Percentiles rank a stretch among this genome's conserved stretches.
These are phyloP conservation scores for Hyperoplus lanceolatus DNA, from an alignment of 2,797 vertebrate genomes.

Conservation along the genomic window DNA sequence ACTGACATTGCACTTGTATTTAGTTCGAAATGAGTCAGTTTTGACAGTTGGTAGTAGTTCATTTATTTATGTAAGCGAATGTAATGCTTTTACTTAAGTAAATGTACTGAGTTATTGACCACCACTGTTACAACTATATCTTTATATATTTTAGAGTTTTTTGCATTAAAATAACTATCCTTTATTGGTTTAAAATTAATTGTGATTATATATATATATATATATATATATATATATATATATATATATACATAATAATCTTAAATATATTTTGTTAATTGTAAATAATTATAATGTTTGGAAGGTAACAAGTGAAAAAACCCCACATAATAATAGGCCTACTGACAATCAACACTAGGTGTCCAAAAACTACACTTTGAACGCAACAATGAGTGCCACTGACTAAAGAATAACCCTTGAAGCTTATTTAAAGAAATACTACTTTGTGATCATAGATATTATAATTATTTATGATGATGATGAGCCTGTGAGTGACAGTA, in stretches of 20 bases:
- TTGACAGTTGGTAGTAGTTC: too few relatives aligned
- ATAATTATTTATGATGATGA: neutral
- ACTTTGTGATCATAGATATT: neutral
- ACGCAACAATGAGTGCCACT: neutral
- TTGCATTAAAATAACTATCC: neutral
- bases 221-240: too few relatives aligned
- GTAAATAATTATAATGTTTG: too few relatives aligned
- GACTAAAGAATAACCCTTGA: too few relatives aligned
- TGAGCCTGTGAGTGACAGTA: conserved; percentile 50
- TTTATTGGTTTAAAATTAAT: neutral
- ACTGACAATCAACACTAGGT: neutral
- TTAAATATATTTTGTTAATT: too few relatives aligned
- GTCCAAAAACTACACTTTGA: neutral
- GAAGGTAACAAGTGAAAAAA: neutral
- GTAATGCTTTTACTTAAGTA: neutral
- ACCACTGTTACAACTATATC: neutral
- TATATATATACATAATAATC: too few relatives aligned
- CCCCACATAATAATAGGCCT: too few relatives aligned
- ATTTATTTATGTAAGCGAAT: neutral
- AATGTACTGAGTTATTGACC: neutral
- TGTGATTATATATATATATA: too few relatives aligned
- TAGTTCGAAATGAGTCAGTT: too few relatives aligned
- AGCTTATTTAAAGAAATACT: neutral
- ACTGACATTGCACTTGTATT: too few relatives aligned
- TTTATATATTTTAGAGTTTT: neutral